phyloP scores from a whole-genome alignment of 2,113 vertebrate genomes.

The Elephantulus edwardii region DNA sequence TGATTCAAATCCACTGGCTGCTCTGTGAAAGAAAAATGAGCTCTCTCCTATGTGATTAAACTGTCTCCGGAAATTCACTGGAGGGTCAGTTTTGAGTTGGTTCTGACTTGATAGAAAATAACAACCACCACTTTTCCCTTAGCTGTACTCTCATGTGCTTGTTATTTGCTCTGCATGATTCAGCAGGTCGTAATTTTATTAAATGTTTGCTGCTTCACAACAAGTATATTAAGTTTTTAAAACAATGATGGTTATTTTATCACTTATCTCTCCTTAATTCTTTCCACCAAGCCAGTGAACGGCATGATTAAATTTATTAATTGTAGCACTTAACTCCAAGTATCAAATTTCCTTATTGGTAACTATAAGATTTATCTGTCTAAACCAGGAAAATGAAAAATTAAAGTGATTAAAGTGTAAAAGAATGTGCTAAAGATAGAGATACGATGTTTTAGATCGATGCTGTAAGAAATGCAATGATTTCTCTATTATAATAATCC shows the following conservation, averaged over 20 bases:
- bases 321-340: not conserved
- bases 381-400: slow-evolving; percentile 12
- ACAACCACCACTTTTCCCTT: too few species aligned
- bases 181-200: not conserved
- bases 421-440: not conserved
- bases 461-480: not conserved
- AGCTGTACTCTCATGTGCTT: not conserved
- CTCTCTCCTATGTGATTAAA: too few species aligned
- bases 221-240: not conserved
- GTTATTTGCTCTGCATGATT: not conserved
- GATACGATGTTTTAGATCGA: not conserved
- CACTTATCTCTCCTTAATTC: not conserved
- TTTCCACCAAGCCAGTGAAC: not conserved
- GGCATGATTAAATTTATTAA: not conserved
- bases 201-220: not conserved
- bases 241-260: not conserved
- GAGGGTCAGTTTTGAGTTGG: too few species aligned
- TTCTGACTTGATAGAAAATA: too few species aligned
- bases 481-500: not conserved
- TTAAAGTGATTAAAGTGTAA: not conserved
- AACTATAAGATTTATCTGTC: not conserved
- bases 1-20: too few species aligned
- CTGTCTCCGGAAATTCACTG: too few species aligned
- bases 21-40: too few species aligned
- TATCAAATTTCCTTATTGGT: not conserved